Evolutionary conservation across 92 coral and sea anemone genomes (phyloP).

Genomic region (Paragorgia papillata): DNA sequence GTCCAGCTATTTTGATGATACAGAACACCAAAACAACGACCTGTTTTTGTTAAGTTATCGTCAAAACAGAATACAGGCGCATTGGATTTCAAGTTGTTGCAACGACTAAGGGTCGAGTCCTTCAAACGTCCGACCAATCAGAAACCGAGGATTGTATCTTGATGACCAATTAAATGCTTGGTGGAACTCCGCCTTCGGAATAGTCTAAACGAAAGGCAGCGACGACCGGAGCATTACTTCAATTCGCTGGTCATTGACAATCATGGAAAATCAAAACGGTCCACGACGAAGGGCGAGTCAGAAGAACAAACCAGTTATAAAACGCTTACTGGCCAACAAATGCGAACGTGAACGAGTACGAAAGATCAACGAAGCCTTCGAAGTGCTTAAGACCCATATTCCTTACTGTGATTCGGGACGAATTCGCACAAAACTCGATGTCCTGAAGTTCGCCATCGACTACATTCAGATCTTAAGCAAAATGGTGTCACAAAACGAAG

Average conservation of each 20-base stretch:
- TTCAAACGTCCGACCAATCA: constrained; percentile 11
- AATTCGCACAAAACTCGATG: constrained; percentile 58
- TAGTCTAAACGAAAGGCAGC: background rate
- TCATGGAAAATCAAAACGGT: background rate
- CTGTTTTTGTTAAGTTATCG: constrained; percentile 23
- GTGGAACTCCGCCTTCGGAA: background rate
- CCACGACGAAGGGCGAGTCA: constrained; percentile 8
- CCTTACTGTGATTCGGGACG: constrained; percentile 55
- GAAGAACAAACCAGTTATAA: constrained; percentile 35
- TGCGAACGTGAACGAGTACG: constrained; percentile 67
- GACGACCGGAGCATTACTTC: background rate
- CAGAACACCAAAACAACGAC: constrained; percentile 20
- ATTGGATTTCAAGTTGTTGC: background rate
- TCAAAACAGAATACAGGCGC: constrained; percentile 25
- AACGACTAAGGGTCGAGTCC: background rate
- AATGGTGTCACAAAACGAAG: constrained; percentile 39
- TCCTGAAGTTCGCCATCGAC: constrained; percentile 58
- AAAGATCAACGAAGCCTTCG: constrained; percentile 67
- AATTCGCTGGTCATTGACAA: background rate
- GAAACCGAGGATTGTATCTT: background rate
- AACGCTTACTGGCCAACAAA: constrained; percentile 58
- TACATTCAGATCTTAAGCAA: constrained; percentile 57
- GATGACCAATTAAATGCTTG: constrained; percentile 7
- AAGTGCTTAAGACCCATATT: constrained; percentile 53
- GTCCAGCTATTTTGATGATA: background rate